Conservation (phyloP, 2,888 invertebrate species). For the Agapostemon virescens region DNA sequence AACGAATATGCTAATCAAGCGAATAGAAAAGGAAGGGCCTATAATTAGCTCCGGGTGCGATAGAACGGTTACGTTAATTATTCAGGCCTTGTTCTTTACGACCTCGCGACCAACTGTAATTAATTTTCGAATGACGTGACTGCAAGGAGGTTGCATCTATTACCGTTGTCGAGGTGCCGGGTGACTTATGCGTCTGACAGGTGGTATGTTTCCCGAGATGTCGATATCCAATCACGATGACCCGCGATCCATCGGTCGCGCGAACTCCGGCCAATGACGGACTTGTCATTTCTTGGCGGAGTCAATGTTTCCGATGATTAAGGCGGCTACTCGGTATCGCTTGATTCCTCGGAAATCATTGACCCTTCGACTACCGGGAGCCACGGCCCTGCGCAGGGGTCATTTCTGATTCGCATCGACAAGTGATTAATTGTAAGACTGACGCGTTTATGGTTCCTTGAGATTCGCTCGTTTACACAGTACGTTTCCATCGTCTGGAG, state of each 20-base stretch:
- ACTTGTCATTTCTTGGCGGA: slow-evolving; percentile 11
- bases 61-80: slow-evolving; percentile 75
- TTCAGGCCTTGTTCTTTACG: slow-evolving; percentile 76
- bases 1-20: slow-evolving; percentile 77
- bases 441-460: too few relatives aligned
- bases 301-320: neutral
- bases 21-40: slow-evolving; percentile 73
- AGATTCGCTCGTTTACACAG: too few relatives aligned
- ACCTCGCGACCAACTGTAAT: slow-evolving; percentile 70
- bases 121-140: slow-evolving; percentile 77
- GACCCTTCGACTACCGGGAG: too few relatives aligned
- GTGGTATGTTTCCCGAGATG: slow-evolving; percentile 52
- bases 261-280: slow-evolving; percentile 20
- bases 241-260: slow-evolving; percentile 47
- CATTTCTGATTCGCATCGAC: too few relatives aligned
- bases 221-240: slow-evolving; percentile 64
- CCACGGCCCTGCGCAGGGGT: too few relatives aligned
- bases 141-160: slow-evolving; percentile 75
- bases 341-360: neutral
- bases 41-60: slow-evolving; percentile 74
- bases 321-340: too few relatives aligned
- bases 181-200: slow-evolving; percentile 71
- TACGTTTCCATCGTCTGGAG: too few relatives aligned
- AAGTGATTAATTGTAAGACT: too few relatives aligned
- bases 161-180: slow-evolving; percentile 63